A percentile compares a stretch with the other conserved stretches of the same genome.
Conservation (phyloP, 1,140 invertebrate species). For the Stratiolaelaps scimitus region DNA sequence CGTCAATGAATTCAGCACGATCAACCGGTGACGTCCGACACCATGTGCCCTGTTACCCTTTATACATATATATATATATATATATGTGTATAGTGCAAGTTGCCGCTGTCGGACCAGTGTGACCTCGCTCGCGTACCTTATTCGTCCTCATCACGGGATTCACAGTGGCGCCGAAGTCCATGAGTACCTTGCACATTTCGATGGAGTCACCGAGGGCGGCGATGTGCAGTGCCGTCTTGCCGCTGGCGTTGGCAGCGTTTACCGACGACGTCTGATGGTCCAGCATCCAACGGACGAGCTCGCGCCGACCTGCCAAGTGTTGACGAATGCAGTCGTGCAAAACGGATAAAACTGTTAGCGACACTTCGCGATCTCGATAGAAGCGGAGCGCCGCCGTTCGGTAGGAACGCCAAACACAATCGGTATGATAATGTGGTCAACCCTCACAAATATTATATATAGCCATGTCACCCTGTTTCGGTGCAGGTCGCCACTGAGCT, state of each 20-base stretch:
- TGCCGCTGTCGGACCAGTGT: no score
- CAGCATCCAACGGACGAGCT: conserved; percentile 55
- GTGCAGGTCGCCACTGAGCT: no score
- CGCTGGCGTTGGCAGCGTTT: conserved; percentile 79
- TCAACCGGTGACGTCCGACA: neutral
- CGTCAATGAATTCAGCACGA: no score
- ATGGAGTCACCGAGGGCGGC: conserved; percentile 86
- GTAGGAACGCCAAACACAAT: no score
- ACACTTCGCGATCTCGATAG: no score
- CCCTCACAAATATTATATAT: no score
- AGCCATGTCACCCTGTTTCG: no score
- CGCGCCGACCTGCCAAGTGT: conserved; percentile 26
- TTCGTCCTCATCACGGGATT: conserved; percentile 67
- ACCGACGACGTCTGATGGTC: conserved; percentile 64
- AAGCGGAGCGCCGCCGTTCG: no score
- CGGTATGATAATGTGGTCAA: no score
- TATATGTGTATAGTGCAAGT: no score
- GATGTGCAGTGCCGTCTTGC: conserved; percentile 79
- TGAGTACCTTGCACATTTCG: conserved; percentile 74
- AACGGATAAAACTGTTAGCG: no score
- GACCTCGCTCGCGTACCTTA: conserved; percentile 45
- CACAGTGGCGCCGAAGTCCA: conserved; percentile 64
- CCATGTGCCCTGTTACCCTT: neutral
- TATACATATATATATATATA: no score
- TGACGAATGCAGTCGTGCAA: neutral